These are phyloP conservation scores for Drosophila conformis DNA, from an alignment of 2,888 invertebrate species.

Conservation along the genomic window DNA sequence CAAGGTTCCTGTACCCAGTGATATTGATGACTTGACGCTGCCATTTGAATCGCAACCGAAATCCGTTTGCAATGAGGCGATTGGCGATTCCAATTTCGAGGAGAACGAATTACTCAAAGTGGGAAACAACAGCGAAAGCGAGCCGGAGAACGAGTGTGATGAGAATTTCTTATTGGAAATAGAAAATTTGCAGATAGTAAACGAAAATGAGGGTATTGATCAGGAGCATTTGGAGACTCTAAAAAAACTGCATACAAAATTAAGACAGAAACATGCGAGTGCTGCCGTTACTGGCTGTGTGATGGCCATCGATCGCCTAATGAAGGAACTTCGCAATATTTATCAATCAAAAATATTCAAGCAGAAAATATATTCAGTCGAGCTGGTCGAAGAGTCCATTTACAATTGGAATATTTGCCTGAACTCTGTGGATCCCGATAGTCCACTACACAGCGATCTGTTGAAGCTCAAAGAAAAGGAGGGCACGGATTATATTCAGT, in stretches of 20 bases:
- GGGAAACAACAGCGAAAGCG: constrained; percentile 86
- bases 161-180: constrained; percentile 87
- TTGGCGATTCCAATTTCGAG: constrained; percentile 79
- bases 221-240: constrained; percentile 94
- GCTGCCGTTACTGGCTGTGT: constrained; percentile 98
- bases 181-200: constrained; percentile 87
- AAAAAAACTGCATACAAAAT: constrained; percentile 97
- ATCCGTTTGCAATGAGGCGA: constrained; percentile 73
- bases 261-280: constrained; percentile 96
- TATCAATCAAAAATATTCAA: constrained; percentile 99
- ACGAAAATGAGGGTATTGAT: constrained; percentile 91
- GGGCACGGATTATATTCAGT: constrained; percentile 96
- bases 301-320: constrained; percentile 99
- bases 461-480: constrained; percentile 96
- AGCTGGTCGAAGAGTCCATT: constrained; percentile 98
- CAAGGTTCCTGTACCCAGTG: constrained; percentile 95
- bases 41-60: constrained; percentile 85
- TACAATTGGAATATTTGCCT: constrained; percentile 99
- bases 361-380: constrained; percentile 93
- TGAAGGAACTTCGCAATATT: constrained; percentile 99
- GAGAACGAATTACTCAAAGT: constrained; percentile 82
- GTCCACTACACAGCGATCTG: constrained; percentile 97
- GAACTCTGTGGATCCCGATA: constrained; percentile 98
- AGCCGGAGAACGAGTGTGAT: constrained; percentile 89
- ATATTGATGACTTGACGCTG: constrained; percentile 92